Percentiles rank a stretch among this genome's conserved stretches.
Conservation (phyloP, 2,888 invertebrate genomes). For the Aproaerema taeniolella region DNA sequence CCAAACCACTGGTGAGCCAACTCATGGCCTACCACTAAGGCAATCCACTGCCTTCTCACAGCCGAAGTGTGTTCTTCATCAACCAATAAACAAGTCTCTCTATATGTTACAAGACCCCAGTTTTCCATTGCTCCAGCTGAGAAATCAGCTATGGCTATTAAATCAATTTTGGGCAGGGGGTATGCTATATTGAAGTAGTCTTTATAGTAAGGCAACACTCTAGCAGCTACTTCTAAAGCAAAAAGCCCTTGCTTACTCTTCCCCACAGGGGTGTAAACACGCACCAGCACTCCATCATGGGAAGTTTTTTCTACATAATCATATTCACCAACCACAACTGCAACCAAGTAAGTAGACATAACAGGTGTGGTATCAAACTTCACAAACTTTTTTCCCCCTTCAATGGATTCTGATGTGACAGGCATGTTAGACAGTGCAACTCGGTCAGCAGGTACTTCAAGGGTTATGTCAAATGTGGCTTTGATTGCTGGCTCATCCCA, state of each 20-base stretch:
- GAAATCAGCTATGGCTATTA: conserved; percentile 97
- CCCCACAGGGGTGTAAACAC: conserved; percentile 92
- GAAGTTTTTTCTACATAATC: conserved; percentile 93
- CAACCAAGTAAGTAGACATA: conserved; percentile 97
- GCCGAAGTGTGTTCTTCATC: conserved; percentile 94
- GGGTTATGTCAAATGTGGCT: conserved; percentile 93
- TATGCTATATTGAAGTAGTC: conserved; percentile 96
- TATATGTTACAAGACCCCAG: conserved; percentile 96
- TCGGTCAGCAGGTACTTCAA: conserved; percentile 87
- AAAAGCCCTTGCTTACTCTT: conserved; percentile 95
- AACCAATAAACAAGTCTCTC: conserved; percentile 93
- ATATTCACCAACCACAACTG: conserved; percentile 96
- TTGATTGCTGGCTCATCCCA: conserved; percentile 99
- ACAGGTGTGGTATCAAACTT: conserved; percentile 91
- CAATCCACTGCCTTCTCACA: conserved; percentile 89
- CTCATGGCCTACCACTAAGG: conserved; percentile 94
- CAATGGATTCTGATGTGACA: conserved; percentile 65
- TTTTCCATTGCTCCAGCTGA: conserved; percentile 98
- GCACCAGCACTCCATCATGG: conserved; percentile 87
- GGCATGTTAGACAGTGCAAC: conserved; percentile 97
- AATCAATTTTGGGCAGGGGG: conserved; percentile 96
- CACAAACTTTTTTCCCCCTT: conserved; percentile 74
- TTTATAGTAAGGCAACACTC: conserved; percentile 95
- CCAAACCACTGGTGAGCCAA: conserved; percentile 99
- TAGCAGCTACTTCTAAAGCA: conserved; percentile 94